Conservation (phyloP, 2,888 invertebrate genomes). For the Pantelozetes paolii region DNA sequence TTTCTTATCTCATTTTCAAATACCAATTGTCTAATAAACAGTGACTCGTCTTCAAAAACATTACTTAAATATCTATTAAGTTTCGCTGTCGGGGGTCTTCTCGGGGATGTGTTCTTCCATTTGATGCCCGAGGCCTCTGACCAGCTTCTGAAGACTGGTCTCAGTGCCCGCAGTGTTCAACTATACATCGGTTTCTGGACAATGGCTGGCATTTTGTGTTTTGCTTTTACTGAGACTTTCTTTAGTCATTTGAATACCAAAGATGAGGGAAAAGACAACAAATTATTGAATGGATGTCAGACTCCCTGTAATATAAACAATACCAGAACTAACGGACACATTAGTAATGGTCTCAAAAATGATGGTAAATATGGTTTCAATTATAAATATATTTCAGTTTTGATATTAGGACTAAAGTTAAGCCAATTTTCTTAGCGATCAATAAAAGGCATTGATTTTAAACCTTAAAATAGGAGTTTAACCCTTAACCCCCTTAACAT, state of each 20-base stretch:
- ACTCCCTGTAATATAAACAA: neutral
- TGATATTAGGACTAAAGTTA: too few relatives aligned
- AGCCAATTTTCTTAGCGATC: too few relatives aligned
- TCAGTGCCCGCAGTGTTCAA: slow-evolving; percentile 29
- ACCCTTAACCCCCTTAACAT: too few relatives aligned
- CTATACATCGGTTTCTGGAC: slow-evolving; percentile 64
- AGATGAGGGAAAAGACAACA: neutral
- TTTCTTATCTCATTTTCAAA: slow-evolving; percentile 8
- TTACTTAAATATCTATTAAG: slow-evolving; percentile 62
- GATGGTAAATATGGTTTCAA: slow-evolving; percentile 13
- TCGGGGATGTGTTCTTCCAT: slow-evolving; percentile 93
- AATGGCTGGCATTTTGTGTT: slow-evolving; percentile 77
- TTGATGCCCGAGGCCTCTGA: slow-evolving; percentile 76
- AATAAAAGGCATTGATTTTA: too few relatives aligned
- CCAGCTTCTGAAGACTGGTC: slow-evolving; percentile 1
- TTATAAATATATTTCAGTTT: neutral
- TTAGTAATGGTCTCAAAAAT: slow-evolving; percentile 8
- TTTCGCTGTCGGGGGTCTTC: slow-evolving; percentile 89
- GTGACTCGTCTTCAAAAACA: slow-evolving; percentile 21
- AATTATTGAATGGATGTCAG: neutral
- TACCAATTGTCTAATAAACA: slow-evolving; percentile 14
- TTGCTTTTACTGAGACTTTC: slow-evolving; percentile 84
- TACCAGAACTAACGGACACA: neutral
- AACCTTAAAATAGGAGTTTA: too few relatives aligned
- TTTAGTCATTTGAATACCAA: slow-evolving; percentile 56